A percentile compares a stretch with the other conserved stretches of the same genome.
These are phyloP conservation scores for Actinia tenebrosa DNA, from an alignment of 64 coral and sea anemone genomes.

Conservation along the genomic window DNA sequence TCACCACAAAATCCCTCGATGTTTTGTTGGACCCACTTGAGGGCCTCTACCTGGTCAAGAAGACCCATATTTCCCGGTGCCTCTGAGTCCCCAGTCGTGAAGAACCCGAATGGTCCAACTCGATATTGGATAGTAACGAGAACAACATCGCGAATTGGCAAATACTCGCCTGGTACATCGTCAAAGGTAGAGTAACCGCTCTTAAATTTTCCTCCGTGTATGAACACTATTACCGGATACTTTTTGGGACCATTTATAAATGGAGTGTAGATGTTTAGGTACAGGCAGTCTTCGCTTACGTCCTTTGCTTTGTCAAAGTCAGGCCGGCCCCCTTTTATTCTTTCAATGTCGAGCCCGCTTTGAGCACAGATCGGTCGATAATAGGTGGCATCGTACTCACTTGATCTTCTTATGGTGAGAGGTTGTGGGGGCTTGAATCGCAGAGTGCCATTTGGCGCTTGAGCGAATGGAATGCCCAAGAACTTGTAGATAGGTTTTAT, in stretches of 20 bases:
- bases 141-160: conserved; percentile 56
- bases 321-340: conserved; percentile 43
- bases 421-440: conserved; percentile 32
- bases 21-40: conserved; percentile 69
- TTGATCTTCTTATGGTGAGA: conserved; percentile 13
- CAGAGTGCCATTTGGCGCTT: conserved; percentile 16
- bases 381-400: conserved; percentile 55
- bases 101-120: conserved; percentile 64
- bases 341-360: not conserved
- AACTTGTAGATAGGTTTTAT: conserved; percentile 35
- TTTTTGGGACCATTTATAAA: not conserved
- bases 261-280: conserved; percentile 73
- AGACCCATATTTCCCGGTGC: conserved; percentile 84
- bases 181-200: conserved; percentile 58
- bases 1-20: conserved; percentile 59
- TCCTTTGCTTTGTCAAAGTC: conserved; percentile 36
- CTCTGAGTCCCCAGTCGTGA: conserved; percentile 54
- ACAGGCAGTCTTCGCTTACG: conserved; percentile 78
- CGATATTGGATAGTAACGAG: conserved; percentile 83
- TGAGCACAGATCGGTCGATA: conserved; percentile 67
- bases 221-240: conserved; percentile 72
- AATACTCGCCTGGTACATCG: conserved; percentile 60
- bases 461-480: conserved; percentile 52
- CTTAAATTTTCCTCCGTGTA: conserved; percentile 72
- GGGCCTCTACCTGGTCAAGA: conserved; percentile 78